Conservation (phyloP, 1,140 invertebrate species). For the Paralvinella palmiformis region DNA sequence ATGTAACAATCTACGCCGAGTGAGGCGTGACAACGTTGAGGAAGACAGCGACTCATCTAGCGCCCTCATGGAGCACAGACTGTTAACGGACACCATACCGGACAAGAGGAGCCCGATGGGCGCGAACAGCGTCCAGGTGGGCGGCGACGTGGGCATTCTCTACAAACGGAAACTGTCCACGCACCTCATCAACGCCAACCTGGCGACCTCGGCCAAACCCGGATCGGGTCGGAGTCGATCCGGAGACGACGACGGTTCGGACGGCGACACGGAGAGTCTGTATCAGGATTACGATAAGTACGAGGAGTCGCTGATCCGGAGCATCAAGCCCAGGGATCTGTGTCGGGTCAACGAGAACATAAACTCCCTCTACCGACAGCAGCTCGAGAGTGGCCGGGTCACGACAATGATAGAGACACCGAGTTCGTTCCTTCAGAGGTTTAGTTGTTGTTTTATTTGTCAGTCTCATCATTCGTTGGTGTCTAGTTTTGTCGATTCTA, state of each 20-base stretch:
- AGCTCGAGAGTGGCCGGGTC: not conserved
- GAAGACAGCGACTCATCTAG: too few relatives aligned
- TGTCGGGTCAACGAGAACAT: not conserved
- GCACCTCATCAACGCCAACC: not conserved
- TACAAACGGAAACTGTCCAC: not conserved
- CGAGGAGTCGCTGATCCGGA: conserved; percentile 3
- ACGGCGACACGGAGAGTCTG: not conserved
- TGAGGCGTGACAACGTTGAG: too few relatives aligned
- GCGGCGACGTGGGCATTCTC: not conserved
- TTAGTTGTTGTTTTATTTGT: too few relatives aligned
- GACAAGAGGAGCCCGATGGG: not conserved
- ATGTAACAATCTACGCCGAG: too few relatives aligned
- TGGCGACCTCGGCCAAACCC: not conserved
- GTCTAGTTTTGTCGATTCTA: too few relatives aligned
- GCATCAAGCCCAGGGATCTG: not conserved
- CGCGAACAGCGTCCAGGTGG: not conserved
- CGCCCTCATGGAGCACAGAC: too few relatives aligned
- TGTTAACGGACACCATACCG: too few relatives aligned
- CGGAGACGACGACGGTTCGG: not conserved
- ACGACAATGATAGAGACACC: not conserved
- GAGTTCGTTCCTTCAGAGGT: too few relatives aligned
- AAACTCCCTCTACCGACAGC: not conserved
- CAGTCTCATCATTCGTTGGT: too few relatives aligned
- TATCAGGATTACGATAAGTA: conserved; percentile 2
- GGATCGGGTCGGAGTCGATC: not conserved